Evolutionary conservation across 2,888 invertebrate genomes (phyloP), one percentile per base, ranked within the genome.

Genomic region (Bellardia pandia): DNA sequence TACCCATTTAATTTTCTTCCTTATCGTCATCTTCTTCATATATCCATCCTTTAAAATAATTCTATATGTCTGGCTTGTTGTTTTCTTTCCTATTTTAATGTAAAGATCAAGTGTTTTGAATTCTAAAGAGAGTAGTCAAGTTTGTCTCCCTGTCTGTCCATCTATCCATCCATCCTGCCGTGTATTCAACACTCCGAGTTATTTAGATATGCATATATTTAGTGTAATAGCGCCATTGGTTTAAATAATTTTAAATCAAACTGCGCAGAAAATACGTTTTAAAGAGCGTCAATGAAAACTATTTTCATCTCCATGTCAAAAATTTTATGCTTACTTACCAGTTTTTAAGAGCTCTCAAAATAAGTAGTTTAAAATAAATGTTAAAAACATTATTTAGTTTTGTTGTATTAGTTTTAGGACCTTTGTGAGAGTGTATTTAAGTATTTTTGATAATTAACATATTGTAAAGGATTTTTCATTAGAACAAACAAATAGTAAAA

Each of bases 31-130:
- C 37, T 13, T 68, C 33, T 6, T 6, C 64, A 80, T 7, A 14
- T 6, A 62, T 11, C 62, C 74, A 84, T 80, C 62, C 72, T 77
- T 78, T 69, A 81, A 45, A 84, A 62, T 80, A 77, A 58, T 85
- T 85, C 87, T 78, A 81, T 81, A 74, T 81, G 87, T 87, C 87
- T 87, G 87, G 87, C 81, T 75, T 23, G 72, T 64, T 85, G 51
- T 69, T 62, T 62, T 48, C 7, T 13, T 53, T 60, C 79, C 8
- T 45, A 62, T 85, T 79, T 64, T 75, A 42, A 23, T 40, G 69
- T 78, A 68, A 78, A 77, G 84, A 85, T 87, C 85, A 81, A 81
- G 87, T 75, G 81, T 85, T 78, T 68, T 74, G 80, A 81, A 77
- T 77, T 23, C 80, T 77, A 23, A 69, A 74, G 72, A 84, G 84